Conservation (phyloP, 2,797 vertebrate species). For the Glyptemys insculpta region DNA sequence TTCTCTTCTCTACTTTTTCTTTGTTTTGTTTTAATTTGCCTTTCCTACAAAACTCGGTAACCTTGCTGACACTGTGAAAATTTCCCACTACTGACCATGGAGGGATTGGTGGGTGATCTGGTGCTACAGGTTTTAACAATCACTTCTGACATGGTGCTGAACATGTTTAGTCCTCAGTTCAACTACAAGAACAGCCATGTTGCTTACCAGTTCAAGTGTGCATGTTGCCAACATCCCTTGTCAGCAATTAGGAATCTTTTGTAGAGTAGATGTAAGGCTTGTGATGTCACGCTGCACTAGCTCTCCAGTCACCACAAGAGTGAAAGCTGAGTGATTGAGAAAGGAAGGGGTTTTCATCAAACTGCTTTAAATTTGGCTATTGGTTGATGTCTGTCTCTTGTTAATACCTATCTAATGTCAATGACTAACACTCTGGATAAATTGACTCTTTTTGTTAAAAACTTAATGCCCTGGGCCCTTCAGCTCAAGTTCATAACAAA, state of each 20-base stretch:
- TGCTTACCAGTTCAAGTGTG: fast-evolving
- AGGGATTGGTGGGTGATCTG: too few species aligned
- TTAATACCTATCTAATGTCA: too few species aligned
- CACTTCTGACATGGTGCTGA: not conserved
- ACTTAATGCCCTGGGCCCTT: too few species aligned
- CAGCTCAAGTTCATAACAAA: too few species aligned
- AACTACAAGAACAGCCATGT: too few species aligned
- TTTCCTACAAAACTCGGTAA: fast-evolving
- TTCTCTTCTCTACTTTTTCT: not conserved
- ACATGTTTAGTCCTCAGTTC: too few species aligned
- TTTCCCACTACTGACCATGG: too few species aligned
- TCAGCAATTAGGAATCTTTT: not conserved
- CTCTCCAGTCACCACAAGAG: not conserved
- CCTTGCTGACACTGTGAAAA: too few species aligned
- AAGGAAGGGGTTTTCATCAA: not conserved
- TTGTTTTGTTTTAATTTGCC: not conserved
- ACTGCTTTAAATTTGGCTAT: not conserved
- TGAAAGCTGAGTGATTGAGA: not conserved
- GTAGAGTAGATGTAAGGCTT: too few species aligned
- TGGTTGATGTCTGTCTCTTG: not conserved
- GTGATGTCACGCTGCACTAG: too few species aligned
- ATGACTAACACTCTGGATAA: too few species aligned
- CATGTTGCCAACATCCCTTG: not conserved
- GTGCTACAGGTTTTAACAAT: not conserved
- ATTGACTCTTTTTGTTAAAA: too few species aligned